Evolutionary conservation across 2,797 vertebrate genomes (phyloP).

Genomic region (Psittacula derbiana): DNA sequence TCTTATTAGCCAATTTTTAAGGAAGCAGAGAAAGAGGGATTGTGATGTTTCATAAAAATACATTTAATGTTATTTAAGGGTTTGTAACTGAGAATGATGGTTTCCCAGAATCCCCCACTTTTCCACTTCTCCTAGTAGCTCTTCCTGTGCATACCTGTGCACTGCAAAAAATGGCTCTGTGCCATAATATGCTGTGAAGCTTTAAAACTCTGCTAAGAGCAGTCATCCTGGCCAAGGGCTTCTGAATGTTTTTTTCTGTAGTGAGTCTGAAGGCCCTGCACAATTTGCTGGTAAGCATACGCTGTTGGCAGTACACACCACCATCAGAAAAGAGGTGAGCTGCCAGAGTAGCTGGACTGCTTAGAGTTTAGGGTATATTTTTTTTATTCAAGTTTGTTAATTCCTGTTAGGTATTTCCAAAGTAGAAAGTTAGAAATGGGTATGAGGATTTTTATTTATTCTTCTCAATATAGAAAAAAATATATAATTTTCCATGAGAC

Average conservation of each 20-base stretch:
- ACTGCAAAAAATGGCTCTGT: neutral
- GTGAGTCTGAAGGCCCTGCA: neutral
- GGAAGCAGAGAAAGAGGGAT: neutral
- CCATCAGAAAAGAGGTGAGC: neutral
- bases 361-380: neutral
- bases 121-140: neutral
- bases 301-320: neutral
- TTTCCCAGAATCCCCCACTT: neutral
- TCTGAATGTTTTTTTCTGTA: neutral
- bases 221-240: neutral
- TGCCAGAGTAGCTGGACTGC: neutral
- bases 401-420: neutral
- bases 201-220: neutral
- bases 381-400: neutral
- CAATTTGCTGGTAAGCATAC: neutral
- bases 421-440: neutral
- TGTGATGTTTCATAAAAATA: neutral
- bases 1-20: neutral
- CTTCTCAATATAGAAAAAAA: neutral
- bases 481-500: neutral
- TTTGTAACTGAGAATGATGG: neutral
- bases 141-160: neutral
- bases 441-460: neutral
- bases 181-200: neutral
- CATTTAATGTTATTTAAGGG: neutral